Conservation (phyloP, 2,797 vertebrate genomes). For the Schizothorax lantsangensis region DNA sequence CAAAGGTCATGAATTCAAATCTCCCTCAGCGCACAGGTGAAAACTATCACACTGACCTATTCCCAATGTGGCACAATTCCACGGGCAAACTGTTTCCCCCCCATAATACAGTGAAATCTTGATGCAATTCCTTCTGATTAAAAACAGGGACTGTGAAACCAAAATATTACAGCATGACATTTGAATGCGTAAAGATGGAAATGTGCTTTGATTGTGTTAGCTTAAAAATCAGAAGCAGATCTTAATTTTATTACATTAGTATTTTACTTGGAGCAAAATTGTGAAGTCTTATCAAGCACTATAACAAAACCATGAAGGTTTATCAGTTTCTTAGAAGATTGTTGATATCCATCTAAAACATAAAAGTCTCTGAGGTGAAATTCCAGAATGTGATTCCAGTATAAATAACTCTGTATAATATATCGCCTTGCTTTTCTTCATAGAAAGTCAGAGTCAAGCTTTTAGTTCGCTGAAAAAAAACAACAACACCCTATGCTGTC, state of each 20-base stretch:
- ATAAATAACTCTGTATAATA: background rate
- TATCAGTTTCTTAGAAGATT: background rate
- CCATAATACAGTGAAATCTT: background rate
- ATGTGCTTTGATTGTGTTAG: background rate
- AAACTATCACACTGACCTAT: slow-evolving; percentile 3
- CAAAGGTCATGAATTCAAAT: slow-evolving; percentile 36
- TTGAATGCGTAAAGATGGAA: slow-evolving; percentile 13
- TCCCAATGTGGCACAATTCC: background rate
- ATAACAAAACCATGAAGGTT: slow-evolving; percentile 14
- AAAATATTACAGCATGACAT: background rate
- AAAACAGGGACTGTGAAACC: background rate
- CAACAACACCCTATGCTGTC: background rate
- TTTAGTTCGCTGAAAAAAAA: slow-evolving; percentile 2
- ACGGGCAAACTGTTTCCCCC: background rate
- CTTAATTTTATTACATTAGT: background rate
- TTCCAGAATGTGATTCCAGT: background rate
- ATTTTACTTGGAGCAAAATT: background rate
- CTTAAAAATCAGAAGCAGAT: background rate
- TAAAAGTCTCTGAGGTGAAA: background rate
- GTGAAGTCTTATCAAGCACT: slow-evolving; percentile 19
- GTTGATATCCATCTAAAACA: background rate
- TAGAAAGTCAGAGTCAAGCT: background rate
- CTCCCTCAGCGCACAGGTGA: background rate
- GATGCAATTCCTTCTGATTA: slow-evolving; percentile 2
- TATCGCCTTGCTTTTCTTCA: background rate